phyloP scores from a whole-genome alignment of 2,797 vertebrate species.

The Hippocampus kuda region DNA sequence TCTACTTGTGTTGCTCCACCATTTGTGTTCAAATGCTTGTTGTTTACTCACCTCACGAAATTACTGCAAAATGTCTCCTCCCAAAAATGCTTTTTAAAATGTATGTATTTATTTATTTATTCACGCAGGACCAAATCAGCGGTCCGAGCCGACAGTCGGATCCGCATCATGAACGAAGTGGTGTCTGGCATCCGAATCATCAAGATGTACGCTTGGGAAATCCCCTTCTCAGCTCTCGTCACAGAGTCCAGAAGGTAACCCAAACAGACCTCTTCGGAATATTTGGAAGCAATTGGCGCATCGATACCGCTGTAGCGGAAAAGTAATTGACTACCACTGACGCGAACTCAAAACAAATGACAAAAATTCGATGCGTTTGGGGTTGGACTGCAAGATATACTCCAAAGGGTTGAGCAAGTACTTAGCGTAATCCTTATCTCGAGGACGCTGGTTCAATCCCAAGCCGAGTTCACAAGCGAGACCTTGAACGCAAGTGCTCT shows the following conservation, averaged over 20 bases:
- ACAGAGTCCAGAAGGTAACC: constrained; percentile 73
- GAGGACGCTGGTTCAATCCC: background rate
- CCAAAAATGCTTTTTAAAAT: background rate
- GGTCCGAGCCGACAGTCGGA: constrained; percentile 73
- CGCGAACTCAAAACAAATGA: background rate
- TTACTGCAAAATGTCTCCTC: background rate
- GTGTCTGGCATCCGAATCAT: constrained; percentile 90
- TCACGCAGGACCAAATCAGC: constrained; percentile 75
- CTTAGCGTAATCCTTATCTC: background rate
- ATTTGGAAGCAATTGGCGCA: background rate
- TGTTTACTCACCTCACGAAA: background rate
- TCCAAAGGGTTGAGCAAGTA: background rate
- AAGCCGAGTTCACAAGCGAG: background rate
- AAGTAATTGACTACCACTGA: background rate
- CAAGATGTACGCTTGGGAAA: constrained; percentile 97
- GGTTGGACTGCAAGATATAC: background rate
- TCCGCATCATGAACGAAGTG: constrained; percentile 92
- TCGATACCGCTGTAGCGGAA: background rate
- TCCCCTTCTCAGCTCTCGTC: constrained; percentile 76
- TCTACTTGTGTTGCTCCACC: too few species aligned
- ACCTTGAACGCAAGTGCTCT: background rate
- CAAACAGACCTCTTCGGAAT: background rate
- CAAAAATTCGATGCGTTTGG: background rate
- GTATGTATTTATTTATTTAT: background rate
- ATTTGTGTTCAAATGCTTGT: too few species aligned